phyloP scores from a whole-genome alignment of 2,888 invertebrate genomes.

The Drosophila pseudotalamancana region DNA sequence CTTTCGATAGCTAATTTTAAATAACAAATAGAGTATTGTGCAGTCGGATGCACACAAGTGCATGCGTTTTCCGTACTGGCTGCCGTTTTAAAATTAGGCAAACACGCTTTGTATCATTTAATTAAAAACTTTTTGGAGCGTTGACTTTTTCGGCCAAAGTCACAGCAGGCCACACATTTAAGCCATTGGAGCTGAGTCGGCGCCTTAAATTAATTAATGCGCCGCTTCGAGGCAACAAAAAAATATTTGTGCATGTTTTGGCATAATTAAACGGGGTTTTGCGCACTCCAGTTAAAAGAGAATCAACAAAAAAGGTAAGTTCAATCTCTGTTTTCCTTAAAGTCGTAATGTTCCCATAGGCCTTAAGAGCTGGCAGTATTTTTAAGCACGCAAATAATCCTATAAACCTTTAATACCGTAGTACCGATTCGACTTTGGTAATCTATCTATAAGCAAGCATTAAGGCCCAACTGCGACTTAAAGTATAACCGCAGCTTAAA shows the following conservation, averaged over 20 bases:
- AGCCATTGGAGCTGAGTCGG: slow-evolving; percentile 48
- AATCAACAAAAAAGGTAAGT: slow-evolving; percentile 13
- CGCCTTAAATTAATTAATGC: slow-evolving; percentile 73
- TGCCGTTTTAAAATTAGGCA: slow-evolving; percentile 51
- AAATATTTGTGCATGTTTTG: slow-evolving; percentile 74
- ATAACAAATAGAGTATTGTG: background rate
- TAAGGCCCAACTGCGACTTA: background rate
- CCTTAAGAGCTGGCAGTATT: background rate
- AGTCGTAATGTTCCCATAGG: background rate
- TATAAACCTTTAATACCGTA: background rate
- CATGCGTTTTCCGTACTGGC: background rate
- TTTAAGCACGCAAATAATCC: background rate
- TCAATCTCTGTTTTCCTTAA: slow-evolving; percentile 6
- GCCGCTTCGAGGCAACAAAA: slow-evolving; percentile 60
- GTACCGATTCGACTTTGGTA: too few species aligned
- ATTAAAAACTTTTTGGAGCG: slow-evolving; percentile 65
- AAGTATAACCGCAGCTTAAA: background rate
- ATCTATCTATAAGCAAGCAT: background rate
- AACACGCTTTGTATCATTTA: slow-evolving; percentile 70
- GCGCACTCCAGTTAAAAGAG: slow-evolving; percentile 12
- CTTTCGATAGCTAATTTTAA: background rate
- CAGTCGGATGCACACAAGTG: background rate
- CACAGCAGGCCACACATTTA: slow-evolving; percentile 56
- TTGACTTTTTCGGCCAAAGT: slow-evolving; percentile 63
- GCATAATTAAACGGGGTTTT: slow-evolving; percentile 73